Base-by-base conservation (phyloP, 2,113 vertebrate genomes). In the Terrapene triunguis region DNA sequence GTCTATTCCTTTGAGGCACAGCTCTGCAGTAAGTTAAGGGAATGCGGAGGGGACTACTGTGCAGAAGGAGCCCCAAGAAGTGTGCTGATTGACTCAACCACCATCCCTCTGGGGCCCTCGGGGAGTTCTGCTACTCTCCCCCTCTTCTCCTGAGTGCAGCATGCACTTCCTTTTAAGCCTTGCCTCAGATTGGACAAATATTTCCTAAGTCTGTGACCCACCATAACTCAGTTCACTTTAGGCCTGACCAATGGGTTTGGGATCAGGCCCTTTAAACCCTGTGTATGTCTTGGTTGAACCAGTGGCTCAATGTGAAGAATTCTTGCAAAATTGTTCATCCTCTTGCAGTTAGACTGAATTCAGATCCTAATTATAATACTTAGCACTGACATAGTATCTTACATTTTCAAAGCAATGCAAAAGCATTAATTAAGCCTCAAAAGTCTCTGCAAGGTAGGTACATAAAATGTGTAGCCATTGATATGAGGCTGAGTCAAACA, bases 1-100 rank as follows among this genome's bases (percentile, higher is more conserved):
- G 62, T 57, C 79, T 74, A 48, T 90, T 1, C 14, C 72, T 92
- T 93, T 86, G 89, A 94, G 88, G 22, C 65, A 84, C 13, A 90
- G 76, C 91, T 93, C 92, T 69, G 74, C 47, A 89, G 62, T 50
- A 89, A 90, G 90, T 89, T 86, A 62, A 19, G 7, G 80, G 51
- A 16, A 12, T 89, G 29, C 10, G 80, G 32, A 44, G 13, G 72
- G 24, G 24, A 78, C 24, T 13, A 29, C 11, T 91, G 80, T 74
- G 85, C 48, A 94, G 72, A 19, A 88, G 92, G 55, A 84, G 5
- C 6, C 38, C 19, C 11, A 65, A 27, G 76, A 92, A 84, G 84
- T 80, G 62, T 81, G 85, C 44, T 82, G 8, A 12, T 7, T 2
- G 42, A 78, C 74, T 5, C 22, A 72, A 22, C n/a, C 17, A 62